Evolutionary conservation across 2,797 vertebrate genomes (phyloP).

Genomic region (Holocentrus rufus): DNA sequence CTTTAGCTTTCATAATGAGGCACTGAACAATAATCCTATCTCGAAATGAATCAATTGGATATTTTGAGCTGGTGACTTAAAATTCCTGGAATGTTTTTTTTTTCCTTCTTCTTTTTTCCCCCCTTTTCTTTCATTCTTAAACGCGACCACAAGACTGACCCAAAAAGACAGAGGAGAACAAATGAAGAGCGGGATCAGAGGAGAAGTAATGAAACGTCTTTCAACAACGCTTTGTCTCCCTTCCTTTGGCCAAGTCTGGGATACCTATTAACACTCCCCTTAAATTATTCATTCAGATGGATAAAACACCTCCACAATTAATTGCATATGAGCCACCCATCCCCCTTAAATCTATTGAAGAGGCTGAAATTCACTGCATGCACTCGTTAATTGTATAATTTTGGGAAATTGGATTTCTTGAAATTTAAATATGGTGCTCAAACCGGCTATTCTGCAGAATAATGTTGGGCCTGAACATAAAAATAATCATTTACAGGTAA

Average conservation of each 20-base stretch:
- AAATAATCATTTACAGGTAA: slow-evolving; percentile 67
- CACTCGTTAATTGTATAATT: slow-evolving; percentile 69
- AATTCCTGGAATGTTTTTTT: not conserved
- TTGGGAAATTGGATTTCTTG: slow-evolving; percentile 48
- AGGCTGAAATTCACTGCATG: slow-evolving; percentile 64
- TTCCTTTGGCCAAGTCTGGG: slow-evolving; percentile 78
- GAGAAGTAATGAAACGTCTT: slow-evolving; percentile 81
- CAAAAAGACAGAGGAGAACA: slow-evolving; percentile 66
- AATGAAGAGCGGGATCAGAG: slow-evolving; percentile 77
- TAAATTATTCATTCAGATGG: slow-evolving; percentile 89
- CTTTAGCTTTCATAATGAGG: slow-evolving; percentile 31
- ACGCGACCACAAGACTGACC: slow-evolving; percentile 53
- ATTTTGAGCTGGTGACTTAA: not conserved
- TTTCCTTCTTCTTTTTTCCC: slow-evolving; percentile 3
- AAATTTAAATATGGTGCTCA: slow-evolving; percentile 49
- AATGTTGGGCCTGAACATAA: slow-evolving; percentile 26
- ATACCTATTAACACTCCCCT: slow-evolving; percentile 85
- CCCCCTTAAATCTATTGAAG: slow-evolving; percentile 73
- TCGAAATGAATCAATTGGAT: slow-evolving; percentile 52
- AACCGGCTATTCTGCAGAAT: not conserved
- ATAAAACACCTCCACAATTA: slow-evolving; percentile 88
- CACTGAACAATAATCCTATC: slow-evolving; percentile 33
- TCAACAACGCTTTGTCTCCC: slow-evolving; percentile 82
- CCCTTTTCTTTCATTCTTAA: slow-evolving; percentile 37
- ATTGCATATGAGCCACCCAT: slow-evolving; percentile 78